phyloP scores from a whole-genome alignment of 2,888 invertebrate species.

The Caenorhabditis parvicauda region DNA sequence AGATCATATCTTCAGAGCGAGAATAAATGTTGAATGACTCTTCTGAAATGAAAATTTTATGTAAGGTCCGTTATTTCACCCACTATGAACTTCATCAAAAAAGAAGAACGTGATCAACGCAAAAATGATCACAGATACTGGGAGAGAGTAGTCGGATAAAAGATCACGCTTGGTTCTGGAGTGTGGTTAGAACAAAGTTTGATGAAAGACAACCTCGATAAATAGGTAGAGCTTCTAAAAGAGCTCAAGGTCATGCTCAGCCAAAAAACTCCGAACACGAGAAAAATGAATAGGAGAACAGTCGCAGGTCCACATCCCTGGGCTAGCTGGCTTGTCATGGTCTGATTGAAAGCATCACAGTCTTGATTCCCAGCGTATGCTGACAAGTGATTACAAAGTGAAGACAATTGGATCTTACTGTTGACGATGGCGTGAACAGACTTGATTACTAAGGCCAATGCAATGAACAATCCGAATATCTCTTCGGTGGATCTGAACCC shows the following conservation, averaged over 20 bases:
- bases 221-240: slow-evolving; percentile 24
- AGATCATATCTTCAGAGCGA: slow-evolving; percentile 15
- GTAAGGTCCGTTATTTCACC: background rate
- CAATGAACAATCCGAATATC: slow-evolving; percentile 39
- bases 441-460: slow-evolving; percentile 27
- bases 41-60: slow-evolving; percentile 62
- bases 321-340: background rate
- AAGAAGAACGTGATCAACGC: slow-evolving; percentile 26
- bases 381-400: background rate
- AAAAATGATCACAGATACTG: slow-evolving; percentile 27
- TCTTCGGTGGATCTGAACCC: slow-evolving; percentile 37
- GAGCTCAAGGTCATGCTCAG: slow-evolving; percentile 28
- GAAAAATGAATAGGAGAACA: slow-evolving; percentile 43
- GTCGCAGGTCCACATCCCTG: slow-evolving; percentile 27
- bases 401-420: slow-evolving; percentile 2
- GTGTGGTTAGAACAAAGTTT: background rate
- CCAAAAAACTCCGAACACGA: slow-evolving; percentile 51
- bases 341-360: background rate
- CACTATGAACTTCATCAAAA: slow-evolving; percentile 31
- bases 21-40: slow-evolving; percentile 28
- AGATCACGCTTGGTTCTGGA: slow-evolving; percentile 30
- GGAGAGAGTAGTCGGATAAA: slow-evolving; percentile 39
- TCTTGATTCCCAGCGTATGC: background rate
- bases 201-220: slow-evolving; percentile 11
- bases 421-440: slow-evolving; percentile 25